A percentile compares a stretch with the other conserved stretches of the same genome.
Conservation (phyloP, 37 sponge, comb jelly and placozoan genomes). For the Mnemiopsis leidyi region DNA sequence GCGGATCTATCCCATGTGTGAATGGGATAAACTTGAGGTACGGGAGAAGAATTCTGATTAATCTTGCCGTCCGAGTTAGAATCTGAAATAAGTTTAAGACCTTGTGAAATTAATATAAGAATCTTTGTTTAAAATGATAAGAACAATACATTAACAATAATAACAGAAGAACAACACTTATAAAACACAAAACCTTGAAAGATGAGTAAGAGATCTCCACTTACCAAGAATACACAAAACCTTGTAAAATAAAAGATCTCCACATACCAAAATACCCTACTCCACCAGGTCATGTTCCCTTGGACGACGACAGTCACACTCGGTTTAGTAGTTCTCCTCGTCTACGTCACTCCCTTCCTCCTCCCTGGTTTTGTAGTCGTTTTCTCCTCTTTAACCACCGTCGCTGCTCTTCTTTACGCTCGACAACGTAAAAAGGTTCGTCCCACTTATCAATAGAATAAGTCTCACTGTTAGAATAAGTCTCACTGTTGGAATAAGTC, state of each 20-base stretch:
- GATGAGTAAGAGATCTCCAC: no score
- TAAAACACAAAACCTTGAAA: no score
- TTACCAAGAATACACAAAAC: no score
- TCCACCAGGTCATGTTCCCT: constrained; percentile 49
- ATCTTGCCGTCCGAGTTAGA: background rate
- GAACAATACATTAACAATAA: no score
- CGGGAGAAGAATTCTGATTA: background rate
- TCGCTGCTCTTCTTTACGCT: constrained; percentile 28
- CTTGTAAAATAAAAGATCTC: no score
- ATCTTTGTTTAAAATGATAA: no score
- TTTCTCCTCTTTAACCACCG: constrained; percentile 20
- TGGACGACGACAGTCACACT: constrained; percentile 3
- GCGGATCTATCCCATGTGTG: constrained; percentile 50
- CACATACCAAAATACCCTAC: no score
- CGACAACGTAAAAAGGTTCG: constrained; percentile 52
- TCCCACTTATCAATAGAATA: no score
- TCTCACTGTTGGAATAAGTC: no score
- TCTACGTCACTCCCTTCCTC: constrained; percentile 59
- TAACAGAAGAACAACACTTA: no score
- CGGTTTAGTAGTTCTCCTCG: background rate
- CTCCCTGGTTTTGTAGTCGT: constrained; percentile 58
- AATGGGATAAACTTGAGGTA: constrained; percentile 57
- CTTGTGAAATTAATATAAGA: no score
- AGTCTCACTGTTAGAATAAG: no score
- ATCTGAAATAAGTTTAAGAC: background rate